A percentile compares a stretch with the other conserved stretches of the same genome.
phyloP scores from a whole-genome alignment of 2,113 vertebrate species.

The Silurus meridionalis region DNA sequence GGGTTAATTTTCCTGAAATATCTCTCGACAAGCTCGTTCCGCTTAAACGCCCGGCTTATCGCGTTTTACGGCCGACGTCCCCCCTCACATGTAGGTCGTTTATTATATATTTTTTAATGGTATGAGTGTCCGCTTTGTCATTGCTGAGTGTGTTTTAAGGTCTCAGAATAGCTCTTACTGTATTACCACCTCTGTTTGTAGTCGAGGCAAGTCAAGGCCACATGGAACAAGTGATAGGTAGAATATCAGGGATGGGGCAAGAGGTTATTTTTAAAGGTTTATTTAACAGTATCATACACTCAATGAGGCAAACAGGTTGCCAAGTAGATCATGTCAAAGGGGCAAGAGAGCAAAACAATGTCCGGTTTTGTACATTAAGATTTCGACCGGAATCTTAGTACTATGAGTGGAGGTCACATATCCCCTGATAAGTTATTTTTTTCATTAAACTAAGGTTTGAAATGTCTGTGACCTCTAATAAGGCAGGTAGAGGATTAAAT shows the following conservation, averaged over 20 bases:
- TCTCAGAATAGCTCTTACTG: background rate
- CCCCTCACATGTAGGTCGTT: background rate
- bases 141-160: background rate
- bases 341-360: background rate
- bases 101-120: background rate
- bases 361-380: background rate
- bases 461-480: background rate
- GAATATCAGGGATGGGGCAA: background rate
- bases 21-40: background rate
- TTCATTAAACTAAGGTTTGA: background rate
- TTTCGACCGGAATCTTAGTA: background rate
- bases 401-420: background rate
- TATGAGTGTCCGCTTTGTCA: background rate
- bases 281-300: background rate
- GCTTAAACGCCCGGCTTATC: slow-evolving; percentile 7
- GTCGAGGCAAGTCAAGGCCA: background rate
- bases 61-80: background rate
- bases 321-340: background rate
- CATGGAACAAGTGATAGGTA: background rate
- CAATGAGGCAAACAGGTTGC: background rate
- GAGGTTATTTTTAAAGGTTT: background rate
- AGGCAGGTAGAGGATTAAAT: background rate
- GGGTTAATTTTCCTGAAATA: slow-evolving; percentile 19
- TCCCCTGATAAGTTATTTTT: background rate
- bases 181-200: background rate